Evolutionary conservation across 2,113 vertebrate genomes (phyloP).

Genomic region (Ariopsis seemanni): DNA sequence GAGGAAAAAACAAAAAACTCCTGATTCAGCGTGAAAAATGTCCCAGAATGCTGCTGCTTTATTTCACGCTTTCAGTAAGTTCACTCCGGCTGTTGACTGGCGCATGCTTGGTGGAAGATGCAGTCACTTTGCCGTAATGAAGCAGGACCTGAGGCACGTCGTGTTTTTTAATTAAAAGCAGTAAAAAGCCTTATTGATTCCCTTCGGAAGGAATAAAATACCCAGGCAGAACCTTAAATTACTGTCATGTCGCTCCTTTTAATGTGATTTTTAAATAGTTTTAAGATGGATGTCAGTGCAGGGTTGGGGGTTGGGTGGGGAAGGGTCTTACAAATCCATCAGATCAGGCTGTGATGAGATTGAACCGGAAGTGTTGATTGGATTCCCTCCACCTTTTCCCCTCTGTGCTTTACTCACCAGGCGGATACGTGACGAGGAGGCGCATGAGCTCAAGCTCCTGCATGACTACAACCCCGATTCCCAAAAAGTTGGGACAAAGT

Average conservation of each 20-base stretch:
- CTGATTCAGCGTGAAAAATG: not conserved
- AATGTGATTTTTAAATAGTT: slow-evolving; percentile 57
- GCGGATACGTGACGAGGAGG: not conserved
- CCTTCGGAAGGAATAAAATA: slow-evolving; percentile 18
- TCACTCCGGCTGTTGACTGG: not conserved
- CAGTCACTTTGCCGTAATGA: slow-evolving; percentile 59
- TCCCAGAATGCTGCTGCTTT: not conserved
- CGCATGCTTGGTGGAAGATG: not conserved
- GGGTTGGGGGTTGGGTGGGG: not conserved
- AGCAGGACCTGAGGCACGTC: slow-evolving; percentile 58
- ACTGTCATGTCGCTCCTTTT: slow-evolving; percentile 40
- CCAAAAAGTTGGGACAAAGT: too few species aligned
- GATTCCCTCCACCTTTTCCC: not conserved
- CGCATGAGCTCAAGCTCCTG: not conserved
- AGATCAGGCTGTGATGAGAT: slow-evolving; percentile 31
- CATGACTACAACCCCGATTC: not conserved
- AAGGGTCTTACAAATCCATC: not conserved
- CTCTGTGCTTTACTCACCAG: not conserved
- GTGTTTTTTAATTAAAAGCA: slow-evolving; percentile 70
- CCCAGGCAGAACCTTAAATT: slow-evolving; percentile 36
- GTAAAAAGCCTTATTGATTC: slow-evolving; percentile 56
- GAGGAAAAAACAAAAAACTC: not conserved
- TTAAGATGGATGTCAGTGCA: slow-evolving; percentile 60
- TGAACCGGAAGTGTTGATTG: slow-evolving; percentile 9
- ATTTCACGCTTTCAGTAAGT: not conserved